These are phyloP conservation scores for Hirundo rustica DNA, from an alignment of 2,797 vertebrate genomes.

Conservation along the genomic window DNA sequence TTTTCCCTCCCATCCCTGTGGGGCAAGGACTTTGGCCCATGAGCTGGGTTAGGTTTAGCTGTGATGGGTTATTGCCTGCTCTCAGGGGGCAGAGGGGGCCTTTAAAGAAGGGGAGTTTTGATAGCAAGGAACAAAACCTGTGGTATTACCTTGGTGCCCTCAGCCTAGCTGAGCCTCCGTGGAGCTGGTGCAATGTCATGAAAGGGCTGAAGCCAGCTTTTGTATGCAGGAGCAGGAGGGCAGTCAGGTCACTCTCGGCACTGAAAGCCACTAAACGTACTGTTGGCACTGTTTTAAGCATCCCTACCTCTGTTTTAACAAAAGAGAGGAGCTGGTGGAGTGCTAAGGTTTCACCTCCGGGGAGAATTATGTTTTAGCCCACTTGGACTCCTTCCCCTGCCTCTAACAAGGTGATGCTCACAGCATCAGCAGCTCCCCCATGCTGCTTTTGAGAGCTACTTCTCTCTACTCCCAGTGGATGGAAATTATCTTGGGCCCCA, in stretches of 20 bases:
- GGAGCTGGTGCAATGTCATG: not conserved
- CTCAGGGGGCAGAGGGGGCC: not conserved
- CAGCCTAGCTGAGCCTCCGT: not conserved
- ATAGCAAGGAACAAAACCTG: not conserved
- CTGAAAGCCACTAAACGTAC: not conserved
- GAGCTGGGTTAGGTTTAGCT: not conserved
- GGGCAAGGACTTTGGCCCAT: not conserved
- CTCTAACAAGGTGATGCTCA: accelerated
- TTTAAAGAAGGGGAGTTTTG: not conserved
- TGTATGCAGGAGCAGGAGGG: accelerated
- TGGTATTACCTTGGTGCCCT: not conserved
- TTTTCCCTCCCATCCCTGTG: not conserved
- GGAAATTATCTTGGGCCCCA: not conserved
- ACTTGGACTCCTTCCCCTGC: not conserved
- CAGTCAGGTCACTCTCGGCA: not conserved
- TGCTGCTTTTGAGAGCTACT: not conserved
- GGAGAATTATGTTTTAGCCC: not conserved
- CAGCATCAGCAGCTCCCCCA: not conserved
- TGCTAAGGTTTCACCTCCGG: not conserved
- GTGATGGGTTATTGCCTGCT: not conserved
- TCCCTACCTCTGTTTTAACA: not conserved
- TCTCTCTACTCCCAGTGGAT: not conserved
- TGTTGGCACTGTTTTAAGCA: not conserved
- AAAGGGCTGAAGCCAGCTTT: not conserved
- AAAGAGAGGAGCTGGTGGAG: not conserved